Conservation (phyloP, 2,888 invertebrate genomes). For the Caenorhabditis sp. region DNA sequence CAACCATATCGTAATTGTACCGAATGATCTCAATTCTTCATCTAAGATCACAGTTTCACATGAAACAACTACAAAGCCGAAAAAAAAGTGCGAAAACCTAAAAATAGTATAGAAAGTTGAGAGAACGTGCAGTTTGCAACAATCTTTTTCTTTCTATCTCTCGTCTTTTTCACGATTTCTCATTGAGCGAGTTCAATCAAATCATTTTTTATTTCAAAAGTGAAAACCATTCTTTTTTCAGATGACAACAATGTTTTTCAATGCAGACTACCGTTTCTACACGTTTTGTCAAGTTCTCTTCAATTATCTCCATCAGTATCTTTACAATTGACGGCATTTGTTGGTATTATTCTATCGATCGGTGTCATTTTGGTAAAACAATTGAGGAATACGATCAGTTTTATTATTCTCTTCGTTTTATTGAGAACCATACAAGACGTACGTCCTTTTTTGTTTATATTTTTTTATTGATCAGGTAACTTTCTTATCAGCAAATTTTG, state of each 20-base stretch:
- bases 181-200: conserved; percentile 12
- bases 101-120: not conserved
- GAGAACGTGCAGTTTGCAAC: not conserved
- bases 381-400: conserved; percentile 75
- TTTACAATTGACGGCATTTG: conserved; percentile 77
- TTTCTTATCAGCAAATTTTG: not conserved
- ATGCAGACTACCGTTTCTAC: conserved; percentile 33
- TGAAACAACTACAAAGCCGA: no score
- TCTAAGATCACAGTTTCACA: not conserved
- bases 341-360: conserved; percentile 79
- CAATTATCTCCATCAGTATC: conserved; percentile 69
- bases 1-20: no score
- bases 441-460: conserved; percentile 6
- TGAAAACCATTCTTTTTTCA: conserved; percentile 17
- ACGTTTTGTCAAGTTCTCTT: conserved; percentile 12
- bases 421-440: conserved; percentile 81
- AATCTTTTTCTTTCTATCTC: not conserved
- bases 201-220: not conserved
- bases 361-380: conserved; percentile 75
- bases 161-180: not conserved
- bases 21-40: not conserved
- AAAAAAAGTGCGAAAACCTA: not conserved
- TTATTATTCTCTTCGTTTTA: conserved; percentile 78
- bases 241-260: conserved; percentile 27
- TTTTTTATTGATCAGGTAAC: conserved; percentile 1